Base-by-base conservation (phyloP, 2,797 vertebrate genomes). In the Spinus olivaceus region DNA sequence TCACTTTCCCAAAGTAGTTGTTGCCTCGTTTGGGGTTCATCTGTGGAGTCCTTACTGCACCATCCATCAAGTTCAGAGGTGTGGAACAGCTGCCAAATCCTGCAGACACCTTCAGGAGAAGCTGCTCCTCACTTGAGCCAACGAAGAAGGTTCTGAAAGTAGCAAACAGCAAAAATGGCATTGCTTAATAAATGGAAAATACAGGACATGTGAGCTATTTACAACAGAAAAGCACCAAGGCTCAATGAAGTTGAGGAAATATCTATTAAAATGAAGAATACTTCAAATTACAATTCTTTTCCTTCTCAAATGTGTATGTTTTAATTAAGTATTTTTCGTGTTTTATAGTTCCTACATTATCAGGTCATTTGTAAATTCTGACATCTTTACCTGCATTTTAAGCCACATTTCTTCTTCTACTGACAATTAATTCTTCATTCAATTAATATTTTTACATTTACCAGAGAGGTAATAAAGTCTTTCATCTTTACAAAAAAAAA, bases 11-110 rank as follows among this genome's bases (percentile, higher is more conserved):
- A 2, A 4, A 15, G 49, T 1, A 14, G 39, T 2, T 25, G 10
- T 51, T 81, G 42, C 30, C 56, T 42, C 0, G 16, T 39, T 51
- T 21, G 32, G 14, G 7, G 65, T 27, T 51, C 60, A 47, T 6
- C 17, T 4, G 7, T 3, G 1, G 7, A 20, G 30, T 25, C 23
- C 14, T 64, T 32, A 32, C 14, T 14, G 39, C 28, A 56, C 17
- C 0, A 3, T n/a, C 21, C 8, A 5, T 27, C 39, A 12, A 0
- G 0, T 12, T 47, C 47, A 20, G 39, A 33, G 69, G 32, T 19
- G 24, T 60, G 37, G 49, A 74, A 28, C 4, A 49, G 42, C 30
- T 33, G 32, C 39, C 44, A 19, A 42, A 42, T 18, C 8, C 41
- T 19, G 18, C 17, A 42, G 41, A 19, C 17, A 42, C 41, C 41